Percentiles rank a stretch among this genome's conserved stretches.
phyloP scores from a whole-genome alignment of 2,797 vertebrate species.

The Mormyrops boulengeri region DNA sequence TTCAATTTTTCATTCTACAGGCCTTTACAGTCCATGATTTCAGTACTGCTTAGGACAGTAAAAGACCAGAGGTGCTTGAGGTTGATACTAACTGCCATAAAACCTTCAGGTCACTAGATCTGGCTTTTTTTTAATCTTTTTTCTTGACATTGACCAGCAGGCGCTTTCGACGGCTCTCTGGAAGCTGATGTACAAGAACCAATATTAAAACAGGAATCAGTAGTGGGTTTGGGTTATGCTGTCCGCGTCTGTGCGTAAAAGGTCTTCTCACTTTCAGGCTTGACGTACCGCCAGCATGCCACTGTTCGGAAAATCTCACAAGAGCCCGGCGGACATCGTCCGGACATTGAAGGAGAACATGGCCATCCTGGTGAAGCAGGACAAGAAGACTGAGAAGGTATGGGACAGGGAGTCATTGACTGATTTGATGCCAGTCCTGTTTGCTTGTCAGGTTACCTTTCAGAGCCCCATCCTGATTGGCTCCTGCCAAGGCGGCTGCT shows the following conservation, averaged over 20 bases:
- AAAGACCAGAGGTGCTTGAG: neutral
- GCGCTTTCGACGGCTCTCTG: neutral
- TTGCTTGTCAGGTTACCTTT: neutral
- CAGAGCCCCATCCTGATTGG: conserved; percentile 30
- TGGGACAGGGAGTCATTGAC: neutral
- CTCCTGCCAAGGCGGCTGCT: conserved; percentile 34
- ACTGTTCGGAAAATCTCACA: conserved; percentile 94
- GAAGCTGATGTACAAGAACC: neutral
- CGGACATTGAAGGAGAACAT: conserved; percentile 87
- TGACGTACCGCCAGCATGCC: conserved; percentile 68
- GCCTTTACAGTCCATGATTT: neutral
- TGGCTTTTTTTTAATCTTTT: neutral
- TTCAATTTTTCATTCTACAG: neutral
- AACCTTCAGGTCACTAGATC: neutral
- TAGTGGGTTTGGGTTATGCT: neutral
- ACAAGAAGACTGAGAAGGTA: conserved; percentile 96
- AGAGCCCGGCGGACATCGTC: conserved; percentile 89
- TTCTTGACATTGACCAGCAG: neutral
- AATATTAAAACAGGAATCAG: neutral
- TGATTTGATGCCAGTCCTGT: neutral
- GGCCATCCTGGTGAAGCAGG: conserved; percentile 86
- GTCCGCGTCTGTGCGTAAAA: neutral
- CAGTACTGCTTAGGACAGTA: neutral
- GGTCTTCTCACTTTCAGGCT: neutral
- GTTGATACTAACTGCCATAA: neutral